These are phyloP conservation scores for Ashinkailepas kermadecensis DNA, from an alignment of 2,888 invertebrate genomes.

Conservation along the genomic window DNA sequence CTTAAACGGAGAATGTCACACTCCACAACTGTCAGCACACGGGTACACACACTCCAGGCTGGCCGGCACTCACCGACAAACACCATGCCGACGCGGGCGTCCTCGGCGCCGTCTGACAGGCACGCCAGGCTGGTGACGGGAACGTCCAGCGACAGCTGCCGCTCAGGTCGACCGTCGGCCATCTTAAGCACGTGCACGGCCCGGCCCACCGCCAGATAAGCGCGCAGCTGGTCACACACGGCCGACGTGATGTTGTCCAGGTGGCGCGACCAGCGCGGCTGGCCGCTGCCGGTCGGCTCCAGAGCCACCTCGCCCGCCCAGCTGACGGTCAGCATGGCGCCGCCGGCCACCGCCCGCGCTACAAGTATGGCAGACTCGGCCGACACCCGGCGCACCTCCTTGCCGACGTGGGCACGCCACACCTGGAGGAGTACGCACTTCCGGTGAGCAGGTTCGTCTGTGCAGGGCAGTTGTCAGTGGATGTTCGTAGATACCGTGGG, in stretches of 20 bases:
- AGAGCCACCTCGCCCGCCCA: not conserved
- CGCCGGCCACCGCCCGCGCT: not conserved
- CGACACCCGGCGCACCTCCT: not conserved
- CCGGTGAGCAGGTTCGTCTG: no score
- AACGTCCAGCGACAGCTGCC: not conserved
- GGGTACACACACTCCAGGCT: no score
- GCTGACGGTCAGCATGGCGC: not conserved
- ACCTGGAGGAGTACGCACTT: not conserved
- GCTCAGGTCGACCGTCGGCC: not conserved
- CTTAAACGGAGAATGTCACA: no score
- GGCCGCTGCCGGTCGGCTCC: not conserved
- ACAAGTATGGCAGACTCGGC: not conserved
- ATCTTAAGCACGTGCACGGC: not conserved
- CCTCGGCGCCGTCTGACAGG: not conserved
- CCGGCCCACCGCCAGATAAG: not conserved
- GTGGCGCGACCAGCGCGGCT: not conserved
- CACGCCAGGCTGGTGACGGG: conserved; percentile 2
- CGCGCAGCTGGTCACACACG: not conserved
- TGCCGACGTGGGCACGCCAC: conserved; percentile 1
- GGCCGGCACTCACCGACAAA: not conserved
- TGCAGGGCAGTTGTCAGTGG: no score
- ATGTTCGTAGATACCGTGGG: no score
- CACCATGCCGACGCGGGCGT: not conserved
- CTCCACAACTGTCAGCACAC: no score
- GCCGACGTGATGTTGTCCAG: not conserved